Evolutionary conservation across 1,140 invertebrate genomes (phyloP), one percentile per base, ranked within the genome.

Genomic region (Drosophila orena): DNA sequence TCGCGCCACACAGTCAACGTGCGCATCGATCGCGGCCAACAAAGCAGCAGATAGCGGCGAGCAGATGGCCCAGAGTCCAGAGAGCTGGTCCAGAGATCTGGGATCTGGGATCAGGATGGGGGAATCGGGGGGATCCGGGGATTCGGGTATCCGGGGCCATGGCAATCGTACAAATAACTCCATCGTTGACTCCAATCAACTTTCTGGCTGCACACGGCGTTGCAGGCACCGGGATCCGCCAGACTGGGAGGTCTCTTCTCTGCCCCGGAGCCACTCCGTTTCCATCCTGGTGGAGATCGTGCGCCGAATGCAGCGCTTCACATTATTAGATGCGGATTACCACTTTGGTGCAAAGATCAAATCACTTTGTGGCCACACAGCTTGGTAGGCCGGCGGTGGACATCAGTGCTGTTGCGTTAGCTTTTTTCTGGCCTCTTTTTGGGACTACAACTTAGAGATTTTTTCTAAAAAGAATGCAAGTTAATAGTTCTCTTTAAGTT

Each of bases 261-360:
- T 59, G 65, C 72, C 77, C 66, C 43, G 70, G 37, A 73, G 70
- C 77, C 34, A 71, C 57, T 57, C 55, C n/a, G 50, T 60, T 55
- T 68, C 58, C 44, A 56, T 77, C 58, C 49, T 54, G 40, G 72
- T 58, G 64, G 37, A 80, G 79, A 90, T 90, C 85, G 85, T 90
- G 85, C 85, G 80, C 73, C 77, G 85, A 85, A 90, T 85, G 76
- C 81, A 80, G 78, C 81, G 85, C 81, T 81, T 90, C 86, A 90
- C 85, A 90, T 89, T 89, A 89, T 89, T 89, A 89, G 85, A 89
- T 89, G 86, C 85, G 85, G 85, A 89, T 89, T 89, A 89, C 85
- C 85, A 90, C 85, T 80, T 90, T 85, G 86, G 84, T 89, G 84
- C 85, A 89, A 89, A 89, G 84, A 89, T 89, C 84, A 89, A 89